Base-by-base conservation (phyloP, 2,797 vertebrate genomes). In the Fundulus diaphanus region DNA sequence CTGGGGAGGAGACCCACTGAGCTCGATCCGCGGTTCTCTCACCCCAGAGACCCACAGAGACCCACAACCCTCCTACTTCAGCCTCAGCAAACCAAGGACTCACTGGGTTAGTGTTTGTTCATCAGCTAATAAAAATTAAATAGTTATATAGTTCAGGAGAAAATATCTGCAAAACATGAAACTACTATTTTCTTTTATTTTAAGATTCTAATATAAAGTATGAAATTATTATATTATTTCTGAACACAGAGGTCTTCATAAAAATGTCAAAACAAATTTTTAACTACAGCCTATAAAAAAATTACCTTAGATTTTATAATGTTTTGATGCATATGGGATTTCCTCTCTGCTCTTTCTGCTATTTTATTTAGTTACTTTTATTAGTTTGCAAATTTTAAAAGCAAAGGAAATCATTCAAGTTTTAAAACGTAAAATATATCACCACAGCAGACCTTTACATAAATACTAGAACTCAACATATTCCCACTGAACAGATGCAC, bases 1-100 rank as follows among this genome's bases (percentile, higher is more conserved):
- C 84, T 63, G 71, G 81, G 85, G 75, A 52, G 79, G 52, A 76
- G 83, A 85, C 80, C 80, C 67, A 67, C 76, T 48, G 75, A 37
- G 77, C 13, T 80, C 49, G 9, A 35, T 76, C n/a, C 29, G n/a
- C 7, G n/a, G n/a, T 56, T 29, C 33, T 44, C 72, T 82, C 46
- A 68, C 54, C n/a, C n/a, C n/a, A n/a, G n/a, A 79, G 67, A 80
- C 52, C 67, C 76, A 31, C 63, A 6, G 69, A 75, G 57, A 66
- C 52, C 52, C 6, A 52, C 71, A 33, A 66, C 63, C 42, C 63
- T 66, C 40, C 33, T 63, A 63, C 40, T 66, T 7, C 24, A 7
- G 7, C 24, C 63, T 27, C 11, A n/a, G 16, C 5, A 66, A 15
- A 42, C 63, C 11, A 3, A 44, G 12, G 1, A 1, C 40, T 7